Conservation (phyloP, 2,888 invertebrate genomes). For the Agrotis exclamationis region DNA sequence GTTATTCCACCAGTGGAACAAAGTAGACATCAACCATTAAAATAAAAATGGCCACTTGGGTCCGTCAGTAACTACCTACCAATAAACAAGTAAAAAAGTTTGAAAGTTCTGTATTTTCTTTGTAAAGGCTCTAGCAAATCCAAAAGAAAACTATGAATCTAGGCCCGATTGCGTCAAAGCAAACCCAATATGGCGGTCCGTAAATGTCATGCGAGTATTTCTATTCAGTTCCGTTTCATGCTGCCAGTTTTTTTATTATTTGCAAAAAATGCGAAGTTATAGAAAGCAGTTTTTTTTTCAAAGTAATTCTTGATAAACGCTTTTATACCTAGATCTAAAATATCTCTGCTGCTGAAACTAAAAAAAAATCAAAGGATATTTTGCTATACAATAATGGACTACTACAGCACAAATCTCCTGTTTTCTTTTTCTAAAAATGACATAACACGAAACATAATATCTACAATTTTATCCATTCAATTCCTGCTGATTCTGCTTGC, state of each 20-base stretch:
- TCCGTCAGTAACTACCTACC: too few species aligned
- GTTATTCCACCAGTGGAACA: too few species aligned
- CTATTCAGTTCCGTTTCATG: not conserved
- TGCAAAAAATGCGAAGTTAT: not conserved
- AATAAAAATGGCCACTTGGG: too few species aligned
- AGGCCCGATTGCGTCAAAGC: conserved; percentile 23
- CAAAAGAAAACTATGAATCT: conserved; percentile 17
- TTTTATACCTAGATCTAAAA: not conserved
- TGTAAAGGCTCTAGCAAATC: not conserved
- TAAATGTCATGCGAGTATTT: conserved; percentile 10
- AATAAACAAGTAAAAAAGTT: not conserved
- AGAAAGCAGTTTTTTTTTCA: not conserved
- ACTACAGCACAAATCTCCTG: too few species aligned
- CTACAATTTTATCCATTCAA: conserved; percentile 4
- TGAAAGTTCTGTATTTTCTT: not conserved
- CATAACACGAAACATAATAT: not conserved
- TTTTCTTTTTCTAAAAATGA: too few species aligned
- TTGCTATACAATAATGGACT: not conserved
- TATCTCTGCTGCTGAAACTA: not conserved
- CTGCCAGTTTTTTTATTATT: not conserved
- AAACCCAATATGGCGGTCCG: conserved; percentile 27
- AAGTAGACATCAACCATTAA: too few species aligned
- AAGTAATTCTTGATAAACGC: not conserved
- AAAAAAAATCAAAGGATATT: not conserved
- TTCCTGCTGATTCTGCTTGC: conserved; percentile 61